Base-by-base conservation (phyloP, 2,113 vertebrate genomes). In the Cranoglanis bouderius region DNA sequence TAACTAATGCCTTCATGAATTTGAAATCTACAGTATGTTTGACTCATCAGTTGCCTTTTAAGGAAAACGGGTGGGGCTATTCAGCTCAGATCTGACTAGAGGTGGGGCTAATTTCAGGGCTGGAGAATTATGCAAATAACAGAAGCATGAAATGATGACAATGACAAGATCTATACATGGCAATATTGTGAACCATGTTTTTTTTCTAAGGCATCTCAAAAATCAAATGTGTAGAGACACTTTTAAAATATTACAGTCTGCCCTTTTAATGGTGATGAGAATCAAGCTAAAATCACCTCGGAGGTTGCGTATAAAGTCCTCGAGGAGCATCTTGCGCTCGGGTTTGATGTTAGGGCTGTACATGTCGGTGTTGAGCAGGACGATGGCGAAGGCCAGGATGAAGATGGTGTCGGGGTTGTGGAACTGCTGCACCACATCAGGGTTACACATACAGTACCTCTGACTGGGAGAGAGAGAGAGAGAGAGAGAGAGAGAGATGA, bases 381-480 rank as follows among this genome's bases (percentile, higher is more conserved):
- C 97, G 93, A 99, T 97, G 65, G 98, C 98, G 0, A 99, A 99
- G 89, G 98, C 98, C 94, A 99, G 92, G 95, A 99, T 99, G 95
- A 99, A 99, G 95, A 99, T 99, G 93, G 98, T 99, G 94, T 99
- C 98, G 0, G 98, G 98, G 93, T 99, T 99, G 95, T 99, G 98
- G 92, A 99, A 99, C 93, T 99, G 98, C 94, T 99, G 98, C 88
- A 99, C 98, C 94, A 99, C 97, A 9, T 99, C 98, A 0, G 98
- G 98, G 92, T 99, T 99, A 91, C 98, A 99, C 98, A 99, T 99
- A 92, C 98, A 99, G 94, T 99, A 99, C 90, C 98, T 97, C 94
- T 99, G 98, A 95, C 98, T 99, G 95, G 40, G 72, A 90, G 88
- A 86, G 86, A 91, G 65, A 92, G 90, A 93, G 2, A 88, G 40